Evolutionary conservation across 2,797 vertebrate genomes (phyloP), one percentile per base, ranked within the genome.

Genomic region (Eleutherodactylus coqui): DNA sequence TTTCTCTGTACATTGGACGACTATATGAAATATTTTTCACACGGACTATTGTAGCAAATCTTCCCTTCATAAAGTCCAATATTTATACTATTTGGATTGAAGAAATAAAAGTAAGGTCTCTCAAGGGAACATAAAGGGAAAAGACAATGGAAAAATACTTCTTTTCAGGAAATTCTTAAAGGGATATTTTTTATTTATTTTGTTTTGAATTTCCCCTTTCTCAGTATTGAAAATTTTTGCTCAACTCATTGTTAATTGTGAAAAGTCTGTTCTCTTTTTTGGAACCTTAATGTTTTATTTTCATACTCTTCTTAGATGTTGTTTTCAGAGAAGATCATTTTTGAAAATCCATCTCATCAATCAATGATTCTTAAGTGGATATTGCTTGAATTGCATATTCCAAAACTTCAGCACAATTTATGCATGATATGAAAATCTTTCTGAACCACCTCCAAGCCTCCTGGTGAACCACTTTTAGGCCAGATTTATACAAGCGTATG

Each of bases 1-100:
- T 73, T 34, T 82, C 79, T 78, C 60, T 77, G 14, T 77, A 83
- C 51, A 36, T 32, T 72, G 36, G 19, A 86, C 72, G 72, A 41
- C 38, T 83, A 62, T 58, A 51, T 79, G 24, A 34, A 60, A 62
- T 70, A 43, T 80, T 29, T 86, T 76, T 34, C 16, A n/a, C 6
- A 38, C 32, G 43, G 17, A 67, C 43, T 75, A 43, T 67, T 82
- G 43, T 67, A 80, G 17, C 75, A 75, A 62, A 80, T 32, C 29
- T 29, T 60, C 34, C 19, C 4, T 16, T 8, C 45, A 51, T 75
- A 75, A 75, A 86, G 55, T 24, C 19, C 55, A 75, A 43, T 64
- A 24, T 79, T 79, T 34, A 60, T 43, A 62, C 53, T 5, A 67
- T 64, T 76, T 47, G 17, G 34, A 81, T 7, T 1, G 6, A 58